phyloP scores from a whole-genome alignment of 37 sponge, comb jelly and placozoan species.

The Hormiphora californensis region DNA sequence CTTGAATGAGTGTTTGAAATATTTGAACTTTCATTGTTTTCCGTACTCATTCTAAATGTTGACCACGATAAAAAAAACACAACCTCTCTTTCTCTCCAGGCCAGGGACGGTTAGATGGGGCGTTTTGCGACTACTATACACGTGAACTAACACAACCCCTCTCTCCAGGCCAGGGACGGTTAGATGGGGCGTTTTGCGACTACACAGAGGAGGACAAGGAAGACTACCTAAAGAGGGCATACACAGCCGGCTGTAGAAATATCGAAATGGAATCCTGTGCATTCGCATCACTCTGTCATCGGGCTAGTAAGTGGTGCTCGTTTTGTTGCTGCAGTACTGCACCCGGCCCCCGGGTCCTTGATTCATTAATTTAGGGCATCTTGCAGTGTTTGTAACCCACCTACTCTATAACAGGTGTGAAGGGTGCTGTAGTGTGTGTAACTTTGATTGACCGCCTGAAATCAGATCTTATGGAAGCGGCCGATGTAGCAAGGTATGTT shows the following conservation, averaged over 20 bases:
- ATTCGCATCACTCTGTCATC: slow-evolving; percentile 71
- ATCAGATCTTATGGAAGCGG: slow-evolving; percentile 65
- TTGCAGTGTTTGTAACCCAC: no score
- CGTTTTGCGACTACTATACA: slow-evolving; percentile 66
- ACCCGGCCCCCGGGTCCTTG: no score
- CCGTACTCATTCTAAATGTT: no score
- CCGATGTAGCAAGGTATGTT: slow-evolving; percentile 41
- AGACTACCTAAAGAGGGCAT: slow-evolving; percentile 63
- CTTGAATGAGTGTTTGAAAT: no score
- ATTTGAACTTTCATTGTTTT: no score
- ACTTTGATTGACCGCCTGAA: slow-evolving; percentile 81
- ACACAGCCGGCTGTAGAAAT: slow-evolving; percentile 68
- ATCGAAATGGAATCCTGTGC: slow-evolving; percentile 94
- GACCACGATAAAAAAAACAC: no score
- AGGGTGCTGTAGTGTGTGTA: slow-evolving; percentile 87
- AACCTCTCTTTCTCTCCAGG: no score
- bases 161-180: slow-evolving; percentile 76
- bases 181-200: slow-evolving; percentile 89
- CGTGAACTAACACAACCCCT: no score
- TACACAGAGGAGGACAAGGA: slow-evolving; percentile 68
- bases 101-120: slow-evolving; percentile 69
- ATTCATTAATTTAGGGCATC: background rate
- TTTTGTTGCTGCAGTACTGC: no score
- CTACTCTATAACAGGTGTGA: slow-evolving; percentile 35
- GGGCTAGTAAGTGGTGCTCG: background rate